These are phyloP conservation scores for Spongilla lacustris DNA, from an alignment of 37 sponge, comb jelly and placozoan genomes.

Conservation along the genomic window DNA sequence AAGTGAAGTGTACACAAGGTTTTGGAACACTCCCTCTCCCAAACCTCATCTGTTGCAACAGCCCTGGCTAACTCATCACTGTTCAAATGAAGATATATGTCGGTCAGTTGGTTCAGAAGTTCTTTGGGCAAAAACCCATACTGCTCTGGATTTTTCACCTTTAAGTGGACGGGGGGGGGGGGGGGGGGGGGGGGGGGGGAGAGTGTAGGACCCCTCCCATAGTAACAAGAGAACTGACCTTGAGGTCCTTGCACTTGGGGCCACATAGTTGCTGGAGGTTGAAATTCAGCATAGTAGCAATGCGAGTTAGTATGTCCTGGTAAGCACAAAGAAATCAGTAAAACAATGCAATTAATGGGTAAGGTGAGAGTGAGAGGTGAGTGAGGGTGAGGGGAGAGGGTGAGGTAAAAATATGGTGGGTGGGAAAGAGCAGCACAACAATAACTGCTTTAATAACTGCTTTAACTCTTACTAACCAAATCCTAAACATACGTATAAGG, in stretches of 20 bases:
- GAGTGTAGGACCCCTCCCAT: too few relatives aligned
- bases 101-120: slow-evolving; percentile 78
- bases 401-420: background rate
- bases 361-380: too few relatives aligned
- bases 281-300: slow-evolving; percentile 93
- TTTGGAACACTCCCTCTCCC: background rate
- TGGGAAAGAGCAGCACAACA: background rate
- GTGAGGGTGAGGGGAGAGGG: too few relatives aligned
- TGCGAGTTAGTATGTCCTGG: slow-evolving; percentile 74
- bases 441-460: too few relatives aligned
- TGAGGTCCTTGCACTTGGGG: slow-evolving; percentile 86
- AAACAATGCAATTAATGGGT: too few relatives aligned
- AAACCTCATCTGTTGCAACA: slow-evolving; percentile 86
- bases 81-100: slow-evolving; percentile 93
- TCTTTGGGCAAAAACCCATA: slow-evolving; percentile 89
- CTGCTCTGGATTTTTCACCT: slow-evolving; percentile 91
- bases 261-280: slow-evolving; percentile 96
- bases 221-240: slow-evolving; percentile 67
- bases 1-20: background rate
- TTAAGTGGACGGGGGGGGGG: background rate
- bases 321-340: too few relatives aligned
- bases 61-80: slow-evolving; percentile 75
- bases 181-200: background rate
- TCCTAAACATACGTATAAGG: too few relatives aligned
- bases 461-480: too few relatives aligned